Evolutionary conservation across 2,113 vertebrate genomes (phyloP).

Genomic region (Glaucidium brasilianum): DNA sequence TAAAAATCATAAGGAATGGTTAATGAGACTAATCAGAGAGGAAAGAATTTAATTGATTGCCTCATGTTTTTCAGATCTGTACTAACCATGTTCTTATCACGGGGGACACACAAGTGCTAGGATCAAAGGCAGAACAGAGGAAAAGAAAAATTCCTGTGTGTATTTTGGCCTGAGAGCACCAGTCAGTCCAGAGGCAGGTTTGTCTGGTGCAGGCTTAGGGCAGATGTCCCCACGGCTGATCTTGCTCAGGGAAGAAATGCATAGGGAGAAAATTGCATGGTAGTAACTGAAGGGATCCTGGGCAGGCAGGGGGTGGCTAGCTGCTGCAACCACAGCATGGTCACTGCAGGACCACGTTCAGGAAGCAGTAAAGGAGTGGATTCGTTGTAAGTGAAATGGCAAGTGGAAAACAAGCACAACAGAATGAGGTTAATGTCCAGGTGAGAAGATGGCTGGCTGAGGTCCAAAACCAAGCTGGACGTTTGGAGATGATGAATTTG

Average conservation of each 20-base stretch:
- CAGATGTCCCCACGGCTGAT: neutral
- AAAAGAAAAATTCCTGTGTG: neutral
- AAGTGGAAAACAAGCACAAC: neutral
- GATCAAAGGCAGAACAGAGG: neutral
- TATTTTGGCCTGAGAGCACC: neutral
- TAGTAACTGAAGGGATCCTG: neutral
- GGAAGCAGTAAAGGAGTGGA: neutral
- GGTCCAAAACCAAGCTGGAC: neutral
- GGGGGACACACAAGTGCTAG: neutral
- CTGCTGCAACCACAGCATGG: neutral
- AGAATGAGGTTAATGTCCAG: neutral
- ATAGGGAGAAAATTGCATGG: rapidly evolving
- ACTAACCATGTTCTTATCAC: neutral
- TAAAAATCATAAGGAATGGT: neutral
- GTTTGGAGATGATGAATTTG: neutral
- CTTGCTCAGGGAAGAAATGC: neutral
- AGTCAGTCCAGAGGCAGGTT: neutral
- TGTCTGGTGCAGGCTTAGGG: neutral
- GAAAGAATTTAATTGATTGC: neutral
- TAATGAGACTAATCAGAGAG: neutral
- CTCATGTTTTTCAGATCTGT: neutral
- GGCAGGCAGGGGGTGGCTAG: neutral
- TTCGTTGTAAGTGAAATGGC: neutral
- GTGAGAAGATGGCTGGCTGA: neutral
- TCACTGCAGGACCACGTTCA: neutral